Evolutionary conservation across 2,797 vertebrate species (phyloP).

Genomic region (Prunella strophiata): DNA sequence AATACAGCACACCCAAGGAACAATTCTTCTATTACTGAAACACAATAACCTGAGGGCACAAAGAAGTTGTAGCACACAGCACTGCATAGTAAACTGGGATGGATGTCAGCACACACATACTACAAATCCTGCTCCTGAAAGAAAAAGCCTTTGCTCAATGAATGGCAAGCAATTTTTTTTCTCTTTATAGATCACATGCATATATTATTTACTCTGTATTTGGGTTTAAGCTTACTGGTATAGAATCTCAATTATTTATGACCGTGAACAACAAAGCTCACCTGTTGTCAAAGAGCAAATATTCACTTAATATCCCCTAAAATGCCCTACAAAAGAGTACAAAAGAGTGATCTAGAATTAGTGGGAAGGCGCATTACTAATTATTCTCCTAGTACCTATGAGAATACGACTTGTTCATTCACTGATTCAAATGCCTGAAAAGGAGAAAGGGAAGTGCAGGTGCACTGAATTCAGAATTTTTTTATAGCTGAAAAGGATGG

Average conservation of each 20-base stretch:
- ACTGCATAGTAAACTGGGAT: not conserved
- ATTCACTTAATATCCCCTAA: not conserved
- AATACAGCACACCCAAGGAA: not conserved
- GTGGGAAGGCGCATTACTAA: not conserved
- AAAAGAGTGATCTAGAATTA: not conserved
- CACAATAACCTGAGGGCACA: not conserved
- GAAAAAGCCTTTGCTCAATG: not conserved
- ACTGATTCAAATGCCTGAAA: not conserved
- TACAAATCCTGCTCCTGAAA: not conserved
- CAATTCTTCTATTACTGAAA: constrained; percentile 19
- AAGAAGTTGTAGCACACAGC: not conserved
- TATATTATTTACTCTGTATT: not conserved
- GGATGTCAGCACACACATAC: not conserved
- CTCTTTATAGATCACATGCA: not conserved
- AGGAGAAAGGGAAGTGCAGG: not conserved
- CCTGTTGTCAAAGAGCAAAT: not conserved
- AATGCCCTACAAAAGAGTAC: not conserved
- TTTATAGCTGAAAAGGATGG: not conserved
- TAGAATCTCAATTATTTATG: not conserved
- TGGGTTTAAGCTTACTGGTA: not conserved
- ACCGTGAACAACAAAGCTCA: not conserved
- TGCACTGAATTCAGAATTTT: not conserved
- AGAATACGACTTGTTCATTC: not conserved
- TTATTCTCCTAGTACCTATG: not conserved
- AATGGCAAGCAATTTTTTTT: not conserved